Conservation (phyloP, 2,113 vertebrate genomes). For the Brevimyrus niger region DNA sequence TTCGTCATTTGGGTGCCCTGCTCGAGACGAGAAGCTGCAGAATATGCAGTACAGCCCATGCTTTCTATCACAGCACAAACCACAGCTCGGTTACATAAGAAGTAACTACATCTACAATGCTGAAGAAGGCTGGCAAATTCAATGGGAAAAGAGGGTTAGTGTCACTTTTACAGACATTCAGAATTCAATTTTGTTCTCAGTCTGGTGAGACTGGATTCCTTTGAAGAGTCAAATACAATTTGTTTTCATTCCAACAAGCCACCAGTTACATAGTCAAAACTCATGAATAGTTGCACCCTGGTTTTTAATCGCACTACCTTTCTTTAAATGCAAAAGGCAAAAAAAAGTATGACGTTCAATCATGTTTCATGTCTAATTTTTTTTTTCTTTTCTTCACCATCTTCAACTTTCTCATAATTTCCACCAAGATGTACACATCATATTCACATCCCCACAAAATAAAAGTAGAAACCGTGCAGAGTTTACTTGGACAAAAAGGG, state of each 20-base stretch:
- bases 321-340: neutral
- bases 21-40: neutral
- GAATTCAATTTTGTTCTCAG: neutral
- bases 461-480: neutral
- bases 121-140: neutral
- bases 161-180: neutral
- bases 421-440: neutral
- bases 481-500: neutral
- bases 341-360: neutral
- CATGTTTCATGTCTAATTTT: no score
- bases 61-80: neutral
- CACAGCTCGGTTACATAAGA: neutral
- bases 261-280: neutral
- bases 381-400: neutral
- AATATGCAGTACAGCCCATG: neutral
- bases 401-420: neutral
- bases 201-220: neutral
- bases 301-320: neutral
- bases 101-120: neutral
- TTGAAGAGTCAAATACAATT: neutral
- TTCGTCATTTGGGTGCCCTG: neutral
- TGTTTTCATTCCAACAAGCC: neutral
- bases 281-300: neutral
- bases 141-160: neutral
- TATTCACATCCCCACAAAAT: neutral